Base-by-base conservation (phyloP, 2,797 vertebrate genomes). In the Coreius guichenoti region DNA sequence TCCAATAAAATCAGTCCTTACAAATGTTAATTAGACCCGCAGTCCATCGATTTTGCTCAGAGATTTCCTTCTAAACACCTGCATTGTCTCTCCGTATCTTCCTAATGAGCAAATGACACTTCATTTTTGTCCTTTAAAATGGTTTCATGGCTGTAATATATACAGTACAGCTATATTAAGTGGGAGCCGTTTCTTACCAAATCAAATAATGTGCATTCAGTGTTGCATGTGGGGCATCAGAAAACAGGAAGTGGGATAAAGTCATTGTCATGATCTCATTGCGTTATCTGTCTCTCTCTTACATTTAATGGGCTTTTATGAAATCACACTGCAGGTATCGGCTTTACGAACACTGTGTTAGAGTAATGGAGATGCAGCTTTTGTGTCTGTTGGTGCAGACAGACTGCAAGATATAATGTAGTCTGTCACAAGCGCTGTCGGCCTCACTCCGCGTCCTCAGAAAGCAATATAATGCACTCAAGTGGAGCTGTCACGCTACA, bases 21-120 rank as follows among this genome's bases (percentile, higher is more conserved):
- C 86, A 93, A 94, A 93, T 92, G 92, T 89, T 91, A 93, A 92
- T 86, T 81, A 89, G 90, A 93, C 92, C 92, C 91, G 69, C 16
- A 5, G 56, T 73, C 58, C 70, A 86, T 87, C 76, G 90, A 93
- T 91, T 70, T 45, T 33, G n/a, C 80, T 29, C 19, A 84, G 73
- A 87, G 26, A 80, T 90, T 90, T 88, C 83, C 74, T 70, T 33
- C 67, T 43, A 26, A 56, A 81, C 67, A 51, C 81, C 54, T 19
- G n/a, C 11, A 33, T 36, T 54, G 72, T 78, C 54, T 81, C 79
- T 23, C 82, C 51, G 31, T n/a, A 29, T 39, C 45, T 72, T 17
- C 17, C 31, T 78, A 49, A 76, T 75, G 43, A 49, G 54, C 9
- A 70, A 43, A 76, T 26, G 49, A 77, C 70, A 12, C 63, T n/a